Percentiles rank a stretch among this genome's conserved stretches.
phyloP scores from a whole-genome alignment of 92 coral and sea anemone species.

The Virgularia gustaviana region DNA sequence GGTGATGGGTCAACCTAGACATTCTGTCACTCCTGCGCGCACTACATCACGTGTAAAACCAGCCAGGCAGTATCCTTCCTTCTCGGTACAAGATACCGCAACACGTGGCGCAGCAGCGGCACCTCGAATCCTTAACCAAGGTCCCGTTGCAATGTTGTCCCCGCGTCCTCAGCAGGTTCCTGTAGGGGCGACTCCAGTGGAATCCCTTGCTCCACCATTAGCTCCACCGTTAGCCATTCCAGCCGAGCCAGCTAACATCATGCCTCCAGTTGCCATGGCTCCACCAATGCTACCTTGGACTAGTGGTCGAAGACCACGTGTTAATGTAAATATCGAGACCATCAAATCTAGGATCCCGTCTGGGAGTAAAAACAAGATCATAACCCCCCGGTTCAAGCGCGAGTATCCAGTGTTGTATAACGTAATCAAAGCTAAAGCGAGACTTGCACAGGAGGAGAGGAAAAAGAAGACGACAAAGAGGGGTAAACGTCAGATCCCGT shows the following conservation, averaged over 20 bases:
- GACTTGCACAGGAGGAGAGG: background rate
- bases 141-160: background rate
- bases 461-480: conserved; percentile 3
- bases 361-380: background rate
- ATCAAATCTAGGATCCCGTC: conserved; percentile 78
- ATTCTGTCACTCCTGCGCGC: background rate
- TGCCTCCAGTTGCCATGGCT: conserved; percentile 18
- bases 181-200: conserved; percentile 6
- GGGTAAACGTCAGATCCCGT: conserved; percentile 21
- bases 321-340: conserved; percentile 79
- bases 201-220: conserved; percentile 34
- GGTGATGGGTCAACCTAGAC: conserved; percentile 63
- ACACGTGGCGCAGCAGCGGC: background rate
- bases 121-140: background rate
- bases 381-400: conserved; percentile 27
- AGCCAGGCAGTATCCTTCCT: background rate
- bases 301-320: conserved; percentile 51
- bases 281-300: conserved; percentile 31
- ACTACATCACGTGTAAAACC: background rate
- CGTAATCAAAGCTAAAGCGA: conserved; percentile 31
- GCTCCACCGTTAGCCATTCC: conserved; percentile 46
- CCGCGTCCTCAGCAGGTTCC: background rate
- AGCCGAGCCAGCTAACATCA: conserved; percentile 40
- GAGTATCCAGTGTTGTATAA: conserved; percentile 21
- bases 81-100: background rate